These are phyloP conservation scores for Brevipalpus yothersi DNA, from an alignment of 1,140 invertebrate species.

Conservation along the genomic window DNA sequence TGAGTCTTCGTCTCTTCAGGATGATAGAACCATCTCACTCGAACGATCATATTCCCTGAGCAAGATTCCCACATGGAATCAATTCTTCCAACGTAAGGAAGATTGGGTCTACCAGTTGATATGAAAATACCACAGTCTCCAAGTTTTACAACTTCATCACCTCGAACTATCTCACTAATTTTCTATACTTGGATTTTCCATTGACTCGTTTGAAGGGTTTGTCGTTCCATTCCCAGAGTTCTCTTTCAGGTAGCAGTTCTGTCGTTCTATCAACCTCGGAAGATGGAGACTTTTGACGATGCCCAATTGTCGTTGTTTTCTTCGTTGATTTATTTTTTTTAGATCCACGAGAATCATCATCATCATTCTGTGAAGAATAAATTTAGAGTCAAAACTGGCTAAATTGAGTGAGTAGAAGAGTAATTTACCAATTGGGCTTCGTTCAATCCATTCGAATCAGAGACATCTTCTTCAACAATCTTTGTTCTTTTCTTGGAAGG, in stretches of 20 bases:
- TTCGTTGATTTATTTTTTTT: slow-evolving; percentile 8
- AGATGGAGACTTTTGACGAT: slow-evolving; percentile 45
- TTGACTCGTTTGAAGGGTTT: slow-evolving; percentile 49
- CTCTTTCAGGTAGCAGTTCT: slow-evolving; percentile 44
- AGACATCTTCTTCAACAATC: too few relatives aligned
- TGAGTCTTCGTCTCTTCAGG: slow-evolving; percentile 58
- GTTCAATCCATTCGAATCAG: too few relatives aligned
- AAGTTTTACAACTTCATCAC: slow-evolving; percentile 57
- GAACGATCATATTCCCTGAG: slow-evolving; percentile 60
- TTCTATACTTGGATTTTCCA: slow-evolving; percentile 52
- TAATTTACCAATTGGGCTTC: too few relatives aligned
- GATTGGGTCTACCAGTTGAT: slow-evolving; percentile 57
- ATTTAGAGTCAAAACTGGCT: too few relatives aligned
- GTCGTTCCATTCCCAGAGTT: slow-evolving; percentile 68
- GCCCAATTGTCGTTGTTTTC: background rate
- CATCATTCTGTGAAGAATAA: too few relatives aligned
- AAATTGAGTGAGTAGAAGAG: too few relatives aligned
- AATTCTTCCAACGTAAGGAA: slow-evolving; percentile 71
- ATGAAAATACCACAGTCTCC: slow-evolving; percentile 74
- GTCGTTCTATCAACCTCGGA: background rate
- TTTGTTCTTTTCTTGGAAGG: too few relatives aligned
- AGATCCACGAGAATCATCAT: background rate
- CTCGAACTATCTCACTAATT: slow-evolving; percentile 57
- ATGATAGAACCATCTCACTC: slow-evolving; percentile 87
- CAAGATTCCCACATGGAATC: slow-evolving; percentile 71